Conservation (phyloP, 2,888 invertebrate genomes). For the Xiphydria camelus region DNA sequence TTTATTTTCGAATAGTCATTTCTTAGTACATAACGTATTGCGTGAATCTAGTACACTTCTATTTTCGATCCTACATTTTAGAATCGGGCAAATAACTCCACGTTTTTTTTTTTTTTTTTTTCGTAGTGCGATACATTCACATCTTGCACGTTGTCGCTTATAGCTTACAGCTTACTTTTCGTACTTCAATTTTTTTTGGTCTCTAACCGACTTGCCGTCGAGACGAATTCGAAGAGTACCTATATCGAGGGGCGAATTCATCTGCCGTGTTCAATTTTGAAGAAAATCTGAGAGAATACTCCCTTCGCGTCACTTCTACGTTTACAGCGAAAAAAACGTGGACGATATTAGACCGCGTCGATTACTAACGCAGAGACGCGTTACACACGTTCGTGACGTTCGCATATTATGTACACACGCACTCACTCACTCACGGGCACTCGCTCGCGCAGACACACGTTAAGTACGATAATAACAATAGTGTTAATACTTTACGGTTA, state of each 20-base stretch:
- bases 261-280: too few relatives aligned
- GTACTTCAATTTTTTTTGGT: too few relatives aligned
- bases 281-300: too few relatives aligned
- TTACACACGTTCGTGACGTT: conserved; percentile 18
- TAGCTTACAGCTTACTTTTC: too few relatives aligned
- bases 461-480: conserved; percentile 16
- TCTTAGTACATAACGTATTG: conserved; percentile 18
- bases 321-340: too few relatives aligned
- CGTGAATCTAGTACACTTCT: conserved; percentile 17
- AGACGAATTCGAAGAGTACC: neutral
- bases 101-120: too few relatives aligned
- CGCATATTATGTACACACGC: conserved; percentile 24
- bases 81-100: neutral
- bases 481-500: conserved; percentile 32
- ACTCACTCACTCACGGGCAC: conserved; percentile 9
- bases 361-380: too few relatives aligned
- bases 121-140: too few relatives aligned
- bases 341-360: too few relatives aligned
- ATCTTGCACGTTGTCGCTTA: too few relatives aligned
- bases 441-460: conserved; percentile 16
- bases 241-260: neutral
- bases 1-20: conserved; percentile 26
- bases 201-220: too few relatives aligned
- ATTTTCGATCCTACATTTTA: neutral
- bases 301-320: too few relatives aligned